A percentile compares a stretch with the other conserved stretches of the same genome.
Conservation (phyloP, 2,888 invertebrate genomes). For the Rhamphomyia laevipes region DNA sequence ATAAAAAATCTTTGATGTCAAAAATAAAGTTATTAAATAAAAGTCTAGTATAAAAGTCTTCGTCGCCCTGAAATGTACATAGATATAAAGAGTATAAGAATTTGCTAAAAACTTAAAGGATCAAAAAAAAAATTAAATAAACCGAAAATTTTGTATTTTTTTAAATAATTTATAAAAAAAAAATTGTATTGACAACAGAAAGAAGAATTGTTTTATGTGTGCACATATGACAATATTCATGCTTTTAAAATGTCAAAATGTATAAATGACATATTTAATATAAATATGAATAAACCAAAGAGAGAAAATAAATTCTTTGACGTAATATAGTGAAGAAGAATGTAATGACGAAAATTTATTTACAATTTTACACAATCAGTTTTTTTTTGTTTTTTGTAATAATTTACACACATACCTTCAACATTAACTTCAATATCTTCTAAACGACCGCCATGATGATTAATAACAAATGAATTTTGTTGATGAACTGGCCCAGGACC, state of each 20-base stretch:
- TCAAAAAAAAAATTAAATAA: neutral
- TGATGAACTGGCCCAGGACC: constrained; percentile 61
- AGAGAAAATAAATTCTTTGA: neutral
- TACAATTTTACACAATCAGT: neutral
- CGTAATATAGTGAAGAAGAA: too few species aligned
- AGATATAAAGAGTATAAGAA: constrained; percentile 35
- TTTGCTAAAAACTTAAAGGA: neutral
- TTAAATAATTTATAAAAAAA: too few species aligned
- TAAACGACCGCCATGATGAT: constrained; percentile 76
- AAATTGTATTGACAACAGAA: too few species aligned
- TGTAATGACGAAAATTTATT: neutral
- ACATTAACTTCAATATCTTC: constrained; percentile 94
- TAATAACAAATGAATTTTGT: constrained; percentile 58
- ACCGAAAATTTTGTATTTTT: neutral
- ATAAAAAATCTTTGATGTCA: neutral
- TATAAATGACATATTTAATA: too few species aligned
- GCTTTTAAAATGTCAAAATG: too few species aligned
- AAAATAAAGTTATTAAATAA: constrained; percentile 11
- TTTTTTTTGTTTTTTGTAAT: neutral
- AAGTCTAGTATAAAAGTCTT: constrained; percentile 48
- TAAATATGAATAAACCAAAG: neutral
- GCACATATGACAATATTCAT: too few species aligned
- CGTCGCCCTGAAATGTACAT: constrained; percentile 51
- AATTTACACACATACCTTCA: constrained; percentile 56
- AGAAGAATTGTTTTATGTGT: too few species aligned